Evolutionary conservation across 2,797 vertebrate species (phyloP).

Genomic region (Chiloscyllium punctatum): DNA sequence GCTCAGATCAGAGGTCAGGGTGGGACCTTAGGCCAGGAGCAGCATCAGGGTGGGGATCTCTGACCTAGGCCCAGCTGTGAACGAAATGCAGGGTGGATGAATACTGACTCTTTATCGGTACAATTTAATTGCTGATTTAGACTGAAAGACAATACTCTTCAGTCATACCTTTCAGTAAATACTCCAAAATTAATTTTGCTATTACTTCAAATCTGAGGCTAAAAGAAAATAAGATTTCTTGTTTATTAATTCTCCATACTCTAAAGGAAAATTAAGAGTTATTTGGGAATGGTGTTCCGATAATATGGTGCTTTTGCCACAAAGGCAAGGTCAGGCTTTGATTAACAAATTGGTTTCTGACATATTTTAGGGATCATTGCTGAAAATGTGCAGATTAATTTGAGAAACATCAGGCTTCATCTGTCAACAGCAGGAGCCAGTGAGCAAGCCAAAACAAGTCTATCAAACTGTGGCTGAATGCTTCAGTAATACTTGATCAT

Average conservation of each 20-base stretch:
- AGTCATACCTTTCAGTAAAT: not conserved
- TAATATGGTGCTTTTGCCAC: not conserved
- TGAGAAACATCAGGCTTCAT: not conserved
- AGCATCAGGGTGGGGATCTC: too few relatives aligned
- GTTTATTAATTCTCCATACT: not conserved
- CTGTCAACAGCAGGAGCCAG: not conserved
- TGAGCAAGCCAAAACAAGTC: not conserved
- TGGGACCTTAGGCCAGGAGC: too few relatives aligned
- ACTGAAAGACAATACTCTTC: not conserved
- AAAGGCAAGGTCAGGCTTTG: not conserved
- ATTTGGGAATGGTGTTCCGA: not conserved
- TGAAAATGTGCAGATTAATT: not conserved
- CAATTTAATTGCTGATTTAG: not conserved
- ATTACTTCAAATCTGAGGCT: not conserved
- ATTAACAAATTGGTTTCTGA: not conserved
- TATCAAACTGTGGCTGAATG: not conserved
- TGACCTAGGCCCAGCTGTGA: too few relatives aligned
- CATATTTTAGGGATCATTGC: not conserved
- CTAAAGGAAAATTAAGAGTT: not conserved
- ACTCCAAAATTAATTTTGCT: not conserved
- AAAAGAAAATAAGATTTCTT: not conserved
- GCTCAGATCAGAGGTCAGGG: too few relatives aligned
- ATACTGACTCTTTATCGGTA: not conserved
- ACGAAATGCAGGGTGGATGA: not conserved
- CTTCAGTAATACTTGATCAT: not conserved